Evolutionary conservation across 1,140 invertebrate species (phyloP).

Genomic region (Asbolus verrucosus): DNA sequence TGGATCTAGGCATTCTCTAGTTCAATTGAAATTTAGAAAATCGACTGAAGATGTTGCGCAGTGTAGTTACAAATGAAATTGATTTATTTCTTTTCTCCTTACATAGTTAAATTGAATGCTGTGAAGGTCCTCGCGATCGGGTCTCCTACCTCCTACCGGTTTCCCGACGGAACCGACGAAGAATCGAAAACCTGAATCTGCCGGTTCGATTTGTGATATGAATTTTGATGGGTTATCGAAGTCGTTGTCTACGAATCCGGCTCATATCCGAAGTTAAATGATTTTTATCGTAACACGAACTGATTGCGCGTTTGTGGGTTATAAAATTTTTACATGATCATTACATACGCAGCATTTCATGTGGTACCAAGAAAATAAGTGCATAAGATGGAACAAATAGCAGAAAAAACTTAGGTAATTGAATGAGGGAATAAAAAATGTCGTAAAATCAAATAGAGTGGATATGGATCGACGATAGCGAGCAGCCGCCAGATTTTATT

Average conservation of each 20-base stretch:
- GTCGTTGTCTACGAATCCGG: background rate
- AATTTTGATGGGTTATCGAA: constrained; percentile 28
- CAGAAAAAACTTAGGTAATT: constrained; percentile 3
- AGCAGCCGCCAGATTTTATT: background rate
- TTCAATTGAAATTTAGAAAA: too few relatives aligned
- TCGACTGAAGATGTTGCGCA: too few relatives aligned
- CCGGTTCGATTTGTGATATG: constrained; percentile 30
- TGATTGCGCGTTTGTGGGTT: background rate
- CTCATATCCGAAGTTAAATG: background rate
- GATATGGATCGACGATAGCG: background rate
- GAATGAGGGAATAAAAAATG: constrained; percentile 16
- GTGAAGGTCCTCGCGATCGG: constrained; percentile 11
- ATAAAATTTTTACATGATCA: background rate
- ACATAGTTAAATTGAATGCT: constrained; percentile 22
- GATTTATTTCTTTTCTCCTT: constrained; percentile 2
- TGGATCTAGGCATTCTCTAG: too few relatives aligned
- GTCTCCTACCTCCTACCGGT: constrained; percentile 33
- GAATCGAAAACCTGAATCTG: constrained; percentile 32
- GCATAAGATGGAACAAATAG: background rate
- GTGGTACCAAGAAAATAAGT: background rate
- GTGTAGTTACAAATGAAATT: background rate
- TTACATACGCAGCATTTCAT: background rate
- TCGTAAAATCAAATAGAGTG: constrained; percentile 14
- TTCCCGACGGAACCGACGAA: constrained; percentile 13
- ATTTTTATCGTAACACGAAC: background rate